Base-by-base conservation (phyloP, 2,797 vertebrate genomes). In the Bradypus variegatus region DNA sequence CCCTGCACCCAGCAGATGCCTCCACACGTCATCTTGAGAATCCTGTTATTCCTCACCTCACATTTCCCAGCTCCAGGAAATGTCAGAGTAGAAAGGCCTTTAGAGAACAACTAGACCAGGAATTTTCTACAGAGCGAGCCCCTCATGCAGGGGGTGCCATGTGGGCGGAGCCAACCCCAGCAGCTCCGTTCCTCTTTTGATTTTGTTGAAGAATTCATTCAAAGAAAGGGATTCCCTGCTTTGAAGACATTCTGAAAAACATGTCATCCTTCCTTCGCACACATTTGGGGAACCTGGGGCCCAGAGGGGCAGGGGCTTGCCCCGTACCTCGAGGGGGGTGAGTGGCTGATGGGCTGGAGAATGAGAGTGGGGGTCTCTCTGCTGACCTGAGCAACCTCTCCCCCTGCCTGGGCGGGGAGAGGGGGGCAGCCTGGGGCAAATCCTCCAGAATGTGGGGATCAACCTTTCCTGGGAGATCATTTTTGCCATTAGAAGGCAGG, bases 151-250 rank as follows among this genome's bases (percentile, higher is more conserved):
- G 65, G 64, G 53, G n/a, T 70, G 64, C 67, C 19, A 1, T 8
- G 0, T 41, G 88, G 50, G n/a, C 60, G 23, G 4, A 27, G 18
- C 81, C 62, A 80, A 27, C 31, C 62, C 73, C 25, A 60, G 15
- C n/a, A 69, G 36, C 65, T 86, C 67, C 41, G 8, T 84, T 84
- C n/a, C 62, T 91, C 31, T 90, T 55, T 80, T 93, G 75, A 45
- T 77, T 90, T 94, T 70, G 80, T 64, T 50, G 27, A 23, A 15
- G 53, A n/a, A 31, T 67, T 80, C 62, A 12, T 77, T 88, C 64
- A 58, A 82, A 88, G 82, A 70, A 94, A 86, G 89, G 31, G n/a
- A 86, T 90, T 93, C 67, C 69, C 58, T 94, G 64, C 80, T 84
- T 81, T 85, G 79, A 86, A 82, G 67, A 14, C 65, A 60, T 91